Evolutionary conservation across 92 coral and sea anemone species (phyloP), one percentile per base, ranked within the genome.

Genomic region (Ricordea florida): DNA sequence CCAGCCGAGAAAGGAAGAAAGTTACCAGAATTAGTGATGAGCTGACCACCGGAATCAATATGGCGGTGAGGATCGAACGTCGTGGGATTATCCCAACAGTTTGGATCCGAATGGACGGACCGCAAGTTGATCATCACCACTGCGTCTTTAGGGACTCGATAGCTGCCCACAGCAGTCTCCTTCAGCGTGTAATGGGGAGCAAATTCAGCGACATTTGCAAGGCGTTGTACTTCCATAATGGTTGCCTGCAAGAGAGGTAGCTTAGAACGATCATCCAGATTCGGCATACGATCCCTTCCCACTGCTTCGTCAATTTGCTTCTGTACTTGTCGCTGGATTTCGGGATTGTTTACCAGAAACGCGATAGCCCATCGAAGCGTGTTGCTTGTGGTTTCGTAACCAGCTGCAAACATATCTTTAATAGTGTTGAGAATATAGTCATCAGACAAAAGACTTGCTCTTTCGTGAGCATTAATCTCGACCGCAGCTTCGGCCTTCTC

Each of bases 371-470:
- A 86, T 27, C 79, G 62, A 27, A 86, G 42, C 2, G 84, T 72
- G 29, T 87, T 86, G 42, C 79, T 81, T 7, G 92, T 80, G 13
- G 87, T 86, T 53, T 86, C 92, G 62, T 82, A 86, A 27, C 92
- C 92, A 45, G 92, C 92, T 3, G 74, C 66, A 31, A 86, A 86
- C 41, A 86, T 76, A 58, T 81, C 87, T 56, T 77, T 66, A 4
- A 86, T 43, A 4, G 87, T 34, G 60, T 72, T 81, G 3, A 72
- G 61, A 1, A 86, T 34, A 25, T 86, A 78, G 56, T 81, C 87
- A 25, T 86, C 65, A 11, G 84, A 62, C 9, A 81, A 55, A 15
- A 90, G 68, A 0, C 51, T 57, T 2, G 72, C 37, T n/a, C n/a
- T n/a, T n/a, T n/a, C n/a, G n/a, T n/a, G n/a, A n/a, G n/a, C n/a